Evolutionary conservation across 2,113 vertebrate genomes (phyloP).

Genomic region (Gobius niger): DNA sequence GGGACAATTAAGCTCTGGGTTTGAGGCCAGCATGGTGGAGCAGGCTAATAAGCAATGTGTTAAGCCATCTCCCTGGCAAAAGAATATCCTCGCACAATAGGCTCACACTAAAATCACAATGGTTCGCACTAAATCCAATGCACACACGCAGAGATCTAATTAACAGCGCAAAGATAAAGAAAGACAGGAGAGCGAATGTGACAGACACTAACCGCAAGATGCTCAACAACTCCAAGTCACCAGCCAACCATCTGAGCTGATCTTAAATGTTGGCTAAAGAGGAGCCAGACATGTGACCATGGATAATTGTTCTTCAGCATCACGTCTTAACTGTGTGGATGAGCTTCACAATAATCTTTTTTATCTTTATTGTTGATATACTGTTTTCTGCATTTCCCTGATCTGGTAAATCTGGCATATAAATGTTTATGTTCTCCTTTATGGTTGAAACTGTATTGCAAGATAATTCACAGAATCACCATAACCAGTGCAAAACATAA

Average conservation of each 20-base stretch:
- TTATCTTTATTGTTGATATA: too few relatives aligned
- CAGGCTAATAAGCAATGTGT: slow-evolving; percentile 62
- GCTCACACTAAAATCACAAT: slow-evolving; percentile 71
- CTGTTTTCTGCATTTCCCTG: too few relatives aligned
- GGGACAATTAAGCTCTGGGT: slow-evolving; percentile 49
- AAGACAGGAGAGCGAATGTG: slow-evolving; percentile 7
- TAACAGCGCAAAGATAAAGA: slow-evolving; percentile 64
- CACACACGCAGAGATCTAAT: slow-evolving; percentile 65
- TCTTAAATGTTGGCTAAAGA: too few relatives aligned
- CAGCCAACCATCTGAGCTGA: not conserved
- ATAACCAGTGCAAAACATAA: too few relatives aligned
- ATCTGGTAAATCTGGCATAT: too few relatives aligned
- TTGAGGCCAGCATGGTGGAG: slow-evolving; percentile 44
- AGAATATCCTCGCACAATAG: slow-evolving; percentile 63
- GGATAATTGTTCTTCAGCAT: too few relatives aligned
- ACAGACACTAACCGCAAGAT: not conserved
- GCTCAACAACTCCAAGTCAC: not conserved
- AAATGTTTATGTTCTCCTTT: too few relatives aligned
- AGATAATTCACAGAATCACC: too few relatives aligned
- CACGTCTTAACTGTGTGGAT: too few relatives aligned
- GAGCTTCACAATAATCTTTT: too few relatives aligned
- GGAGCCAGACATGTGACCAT: too few relatives aligned
- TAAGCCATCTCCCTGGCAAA: slow-evolving; percentile 73
- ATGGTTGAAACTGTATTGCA: too few relatives aligned
- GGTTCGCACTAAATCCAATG: slow-evolving; percentile 5